A percentile compares a stretch with the other conserved stretches of the same genome.
These are phyloP conservation scores for Tinea pellionella DNA, from an alignment of 2,888 invertebrate genomes.

Conservation along the genomic window DNA sequence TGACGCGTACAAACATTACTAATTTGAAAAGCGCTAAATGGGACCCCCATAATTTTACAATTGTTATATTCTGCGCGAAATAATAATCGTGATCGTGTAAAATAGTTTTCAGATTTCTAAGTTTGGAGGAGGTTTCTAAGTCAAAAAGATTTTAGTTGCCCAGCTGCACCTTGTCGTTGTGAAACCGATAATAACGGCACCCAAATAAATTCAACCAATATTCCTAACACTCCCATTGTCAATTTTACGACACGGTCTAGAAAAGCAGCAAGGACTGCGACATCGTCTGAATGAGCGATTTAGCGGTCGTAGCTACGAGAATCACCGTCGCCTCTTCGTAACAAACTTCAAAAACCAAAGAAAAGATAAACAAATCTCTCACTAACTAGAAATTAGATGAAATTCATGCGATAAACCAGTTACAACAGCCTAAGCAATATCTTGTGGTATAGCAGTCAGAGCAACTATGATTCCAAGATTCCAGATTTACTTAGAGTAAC, in stretches of 20 bases:
- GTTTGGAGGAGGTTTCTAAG: too few species aligned
- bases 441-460: constrained; percentile 86
- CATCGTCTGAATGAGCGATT: constrained; percentile 72
- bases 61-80: constrained; percentile 70
- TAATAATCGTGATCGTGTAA: constrained; percentile 72
- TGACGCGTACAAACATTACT: constrained; percentile 55
- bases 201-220: constrained; percentile 87
- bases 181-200: constrained; percentile 87
- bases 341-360: constrained; percentile 87
- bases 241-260: constrained; percentile 78
- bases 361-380: constrained; percentile 90
- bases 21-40: constrained; percentile 75
- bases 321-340: constrained; percentile 91
- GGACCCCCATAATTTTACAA: constrained; percentile 74
- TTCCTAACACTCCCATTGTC: constrained; percentile 79
- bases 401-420: constrained; percentile 80
- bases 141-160: constrained; percentile 82
- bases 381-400: constrained; percentile 91
- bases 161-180: constrained; percentile 85
- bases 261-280: constrained; percentile 79
- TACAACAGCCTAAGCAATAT: constrained; percentile 83
- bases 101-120: constrained; percentile 73
- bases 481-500: constrained; percentile 82
- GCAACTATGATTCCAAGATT: constrained; percentile 87
- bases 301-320: constrained; percentile 83